Percentiles rank a stretch among this genome's conserved stretches.
Conservation (phyloP, 2,888 invertebrate genomes). For the Drosophila nigricruria region DNA sequence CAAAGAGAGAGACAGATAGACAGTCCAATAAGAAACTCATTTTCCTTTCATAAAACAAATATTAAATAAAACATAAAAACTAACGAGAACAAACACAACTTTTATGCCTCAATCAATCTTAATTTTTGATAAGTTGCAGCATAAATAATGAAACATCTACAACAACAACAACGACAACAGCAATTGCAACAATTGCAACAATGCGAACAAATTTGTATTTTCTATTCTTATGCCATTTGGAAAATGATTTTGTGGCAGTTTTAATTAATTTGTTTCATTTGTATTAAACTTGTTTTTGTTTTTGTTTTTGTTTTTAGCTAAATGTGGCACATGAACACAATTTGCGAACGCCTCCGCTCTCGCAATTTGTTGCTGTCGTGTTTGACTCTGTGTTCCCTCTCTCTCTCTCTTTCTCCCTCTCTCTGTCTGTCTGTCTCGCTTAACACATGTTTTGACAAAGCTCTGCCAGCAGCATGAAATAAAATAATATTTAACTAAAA, state of each 20-base stretch:
- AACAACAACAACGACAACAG: slow-evolving; percentile 11
- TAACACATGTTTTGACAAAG: slow-evolving; percentile 45
- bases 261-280: slow-evolving; percentile 74
- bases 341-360: slow-evolving; percentile 4
- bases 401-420: background rate
- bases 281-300: slow-evolving; percentile 32
- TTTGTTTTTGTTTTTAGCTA: slow-evolving; percentile 12
- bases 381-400: background rate
- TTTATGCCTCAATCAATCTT: slow-evolving; percentile 64
- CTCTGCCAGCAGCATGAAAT: slow-evolving; percentile 26
- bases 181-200: slow-evolving; percentile 10
- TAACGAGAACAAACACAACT: background rate
- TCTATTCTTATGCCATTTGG: slow-evolving; percentile 37
- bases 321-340: slow-evolving; percentile 35
- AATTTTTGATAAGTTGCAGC: slow-evolving; percentile 45
- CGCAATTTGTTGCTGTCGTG: slow-evolving; percentile 5
- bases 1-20: background rate
- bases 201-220: slow-evolving; percentile 12
- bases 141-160: slow-evolving; percentile 50
- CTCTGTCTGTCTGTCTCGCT: background rate
- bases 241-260: slow-evolving; percentile 62
- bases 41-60: background rate
- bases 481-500: slow-evolving; percentile 30
- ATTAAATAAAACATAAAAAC: background rate
- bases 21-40: background rate